Percentiles rank a stretch among this genome's conserved stretches.
phyloP scores from a whole-genome alignment of 2,113 vertebrate genomes.

The Otolemur garnettii region DNA sequence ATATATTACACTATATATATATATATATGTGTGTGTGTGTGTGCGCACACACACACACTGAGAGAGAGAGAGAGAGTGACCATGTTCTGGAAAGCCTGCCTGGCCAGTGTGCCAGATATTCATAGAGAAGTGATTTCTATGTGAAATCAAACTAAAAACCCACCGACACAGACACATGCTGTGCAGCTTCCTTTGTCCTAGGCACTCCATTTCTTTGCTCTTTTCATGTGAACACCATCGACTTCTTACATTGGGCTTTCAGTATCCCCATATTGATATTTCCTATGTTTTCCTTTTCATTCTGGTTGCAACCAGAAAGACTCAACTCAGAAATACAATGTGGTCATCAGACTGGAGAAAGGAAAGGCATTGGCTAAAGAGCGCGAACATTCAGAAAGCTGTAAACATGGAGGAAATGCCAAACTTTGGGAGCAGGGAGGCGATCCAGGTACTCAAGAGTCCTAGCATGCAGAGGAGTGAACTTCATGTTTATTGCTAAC shows the following conservation, averaged over 20 bases:
- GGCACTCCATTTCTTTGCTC: background rate
- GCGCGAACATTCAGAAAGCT: background rate
- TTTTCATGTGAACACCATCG: background rate
- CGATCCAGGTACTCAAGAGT: background rate
- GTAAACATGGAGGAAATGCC: background rate
- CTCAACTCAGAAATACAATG: background rate
- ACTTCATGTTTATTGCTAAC: background rate
- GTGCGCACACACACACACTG: too few relatives aligned
- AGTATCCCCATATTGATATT: background rate
- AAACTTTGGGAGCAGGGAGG: background rate
- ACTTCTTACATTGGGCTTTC: background rate
- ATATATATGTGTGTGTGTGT: too few relatives aligned
- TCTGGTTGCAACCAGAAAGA: background rate
- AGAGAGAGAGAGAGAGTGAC: too few relatives aligned
- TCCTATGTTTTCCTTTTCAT: background rate
- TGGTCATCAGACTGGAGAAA: background rate
- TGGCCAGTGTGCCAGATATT: background rate
- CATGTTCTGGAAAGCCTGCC: background rate
- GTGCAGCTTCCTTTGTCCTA: background rate
- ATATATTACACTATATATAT: background rate
- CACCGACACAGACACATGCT: background rate
- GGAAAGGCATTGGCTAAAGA: background rate
- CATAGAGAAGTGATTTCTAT: background rate
- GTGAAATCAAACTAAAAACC: background rate
- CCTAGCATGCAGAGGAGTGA: background rate